These are phyloP conservation scores for Acanthosepion lycidas DNA, from an alignment of 2,888 invertebrate species.

Conservation along the genomic window DNA sequence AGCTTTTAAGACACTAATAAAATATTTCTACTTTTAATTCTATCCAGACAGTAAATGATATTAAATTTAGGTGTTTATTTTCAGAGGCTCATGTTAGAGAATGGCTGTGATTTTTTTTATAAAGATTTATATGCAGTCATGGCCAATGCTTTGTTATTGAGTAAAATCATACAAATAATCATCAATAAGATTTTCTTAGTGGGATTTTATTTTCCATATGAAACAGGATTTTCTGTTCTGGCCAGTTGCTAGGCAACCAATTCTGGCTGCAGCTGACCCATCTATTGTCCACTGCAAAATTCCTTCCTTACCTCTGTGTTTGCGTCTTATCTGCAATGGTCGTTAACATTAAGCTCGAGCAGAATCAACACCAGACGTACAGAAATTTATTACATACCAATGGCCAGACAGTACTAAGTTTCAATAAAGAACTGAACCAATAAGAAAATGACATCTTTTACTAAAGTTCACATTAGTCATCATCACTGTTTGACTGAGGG, in stretches of 20 bases:
- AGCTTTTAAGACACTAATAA: no score
- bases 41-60: no score
- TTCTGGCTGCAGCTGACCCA: neutral
- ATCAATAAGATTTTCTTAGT: neutral
- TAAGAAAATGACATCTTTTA: neutral
- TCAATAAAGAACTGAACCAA: neutral
- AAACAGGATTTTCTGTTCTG: neutral
- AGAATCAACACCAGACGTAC: neutral
- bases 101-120: no score
- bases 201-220: neutral
- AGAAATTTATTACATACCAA: neutral
- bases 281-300: neutral
- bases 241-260: neutral
- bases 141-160: neutral
- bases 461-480: neutral
- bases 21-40: no score
- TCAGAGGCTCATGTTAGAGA: no score
- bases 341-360: neutral
- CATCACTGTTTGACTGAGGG: neutral
- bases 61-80: no score
- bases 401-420: neutral
- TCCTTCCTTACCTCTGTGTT: neutral
- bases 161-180: neutral
- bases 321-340: neutral
- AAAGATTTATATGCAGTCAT: no score